phyloP scores from a whole-genome alignment of 92 coral and sea anemone species.

The Siderastrea siderea region DNA sequence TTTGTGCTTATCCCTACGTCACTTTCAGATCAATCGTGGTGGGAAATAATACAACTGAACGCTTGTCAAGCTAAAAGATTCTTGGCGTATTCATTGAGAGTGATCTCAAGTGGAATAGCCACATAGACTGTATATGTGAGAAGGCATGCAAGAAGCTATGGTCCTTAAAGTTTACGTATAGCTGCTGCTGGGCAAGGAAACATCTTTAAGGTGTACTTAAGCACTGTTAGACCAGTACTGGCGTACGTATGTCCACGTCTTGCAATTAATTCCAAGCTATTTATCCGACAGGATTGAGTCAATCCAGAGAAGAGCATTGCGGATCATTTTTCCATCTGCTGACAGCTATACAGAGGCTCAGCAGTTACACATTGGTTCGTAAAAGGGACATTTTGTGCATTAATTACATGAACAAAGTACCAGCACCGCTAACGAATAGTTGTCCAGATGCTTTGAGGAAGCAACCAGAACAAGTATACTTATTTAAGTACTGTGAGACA shows the following conservation, averaged over 20 bases:
- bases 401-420: background rate
- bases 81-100: slow-evolving; percentile 23
- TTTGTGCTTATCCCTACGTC: background rate
- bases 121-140: slow-evolving; percentile 30
- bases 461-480: too few species aligned
- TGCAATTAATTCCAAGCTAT: slow-evolving; percentile 46
- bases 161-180: slow-evolving; percentile 33
- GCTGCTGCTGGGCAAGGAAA: slow-evolving; percentile 20
- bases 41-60: slow-evolving; percentile 43
- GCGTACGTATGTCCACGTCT: slow-evolving; percentile 63
- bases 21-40: slow-evolving; percentile 23
- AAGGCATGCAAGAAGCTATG: slow-evolving; percentile 28
- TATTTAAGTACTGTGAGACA: too few species aligned
- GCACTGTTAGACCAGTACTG: slow-evolving; percentile 48
- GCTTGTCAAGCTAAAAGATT: background rate
- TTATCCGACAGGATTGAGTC: slow-evolving; percentile 27
- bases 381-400: slow-evolving; percentile 24
- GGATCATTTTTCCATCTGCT: slow-evolving; percentile 27
- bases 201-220: slow-evolving; percentile 41
- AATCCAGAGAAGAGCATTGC: slow-evolving; percentile 27
- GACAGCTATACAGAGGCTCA: slow-evolving; percentile 26
- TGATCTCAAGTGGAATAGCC: slow-evolving; percentile 34
- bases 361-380: slow-evolving; percentile 9
- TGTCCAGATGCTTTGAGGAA: too few species aligned
- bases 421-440: too few species aligned